A percentile compares a stretch with the other conserved stretches of the same genome.
Conservation (phyloP, 2,113 vertebrate genomes). For the Beaufortia kweichowensis region DNA sequence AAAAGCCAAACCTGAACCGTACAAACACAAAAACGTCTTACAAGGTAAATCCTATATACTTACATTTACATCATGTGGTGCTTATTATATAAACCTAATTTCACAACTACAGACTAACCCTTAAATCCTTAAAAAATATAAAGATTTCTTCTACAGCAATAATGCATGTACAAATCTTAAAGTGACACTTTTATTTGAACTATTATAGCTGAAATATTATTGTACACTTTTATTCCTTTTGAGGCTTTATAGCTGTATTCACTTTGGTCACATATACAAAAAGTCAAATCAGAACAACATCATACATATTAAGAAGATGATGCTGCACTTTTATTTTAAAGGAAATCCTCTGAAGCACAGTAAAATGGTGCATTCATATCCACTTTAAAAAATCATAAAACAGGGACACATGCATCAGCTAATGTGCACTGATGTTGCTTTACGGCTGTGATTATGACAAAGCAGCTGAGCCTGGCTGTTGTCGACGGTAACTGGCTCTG, state of each 20-base stretch:
- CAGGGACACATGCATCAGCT: slow-evolving; percentile 41
- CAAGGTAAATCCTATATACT: too few species aligned
- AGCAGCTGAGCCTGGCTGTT: slow-evolving; percentile 17
- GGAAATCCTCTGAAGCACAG: neutral
- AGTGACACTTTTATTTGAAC: too few species aligned
- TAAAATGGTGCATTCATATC: neutral
- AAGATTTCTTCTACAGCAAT: too few species aligned
- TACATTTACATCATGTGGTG: too few species aligned
- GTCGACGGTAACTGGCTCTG: neutral
- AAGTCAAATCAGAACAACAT: too few species aligned
- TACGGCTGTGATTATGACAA: slow-evolving; percentile 40
- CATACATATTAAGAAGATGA: neutral
- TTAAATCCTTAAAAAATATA: too few species aligned
- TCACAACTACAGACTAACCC: too few species aligned
- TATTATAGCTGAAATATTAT: too few species aligned
- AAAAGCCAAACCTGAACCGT: too few species aligned
- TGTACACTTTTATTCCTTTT: neutral
- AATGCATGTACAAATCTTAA: too few species aligned
- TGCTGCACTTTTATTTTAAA: neutral
- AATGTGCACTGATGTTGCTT: slow-evolving; percentile 29
- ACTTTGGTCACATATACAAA: neutral
- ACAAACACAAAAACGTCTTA: too few species aligned
- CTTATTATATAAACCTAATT: too few species aligned
- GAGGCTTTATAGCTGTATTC: neutral
- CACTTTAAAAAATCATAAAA: slow-evolving; percentile 7